These are phyloP conservation scores for Drosophila melanosoma DNA, from an alignment of 2,888 invertebrate species.

Conservation along the genomic window DNA sequence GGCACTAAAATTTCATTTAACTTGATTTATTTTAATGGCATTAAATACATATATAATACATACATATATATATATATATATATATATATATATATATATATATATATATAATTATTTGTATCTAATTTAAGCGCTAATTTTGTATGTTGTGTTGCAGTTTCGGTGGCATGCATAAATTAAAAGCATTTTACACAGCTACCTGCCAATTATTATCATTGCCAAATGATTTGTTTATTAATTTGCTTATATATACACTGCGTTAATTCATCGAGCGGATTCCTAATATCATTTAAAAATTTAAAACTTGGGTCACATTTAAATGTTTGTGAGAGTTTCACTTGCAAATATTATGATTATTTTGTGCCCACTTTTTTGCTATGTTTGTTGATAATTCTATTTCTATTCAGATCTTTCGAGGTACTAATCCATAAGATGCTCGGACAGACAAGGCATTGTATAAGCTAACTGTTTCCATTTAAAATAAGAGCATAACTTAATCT, in stretches of 20 bases:
- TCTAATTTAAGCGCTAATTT: conserved; percentile 67
- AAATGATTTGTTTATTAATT: conserved; percentile 64
- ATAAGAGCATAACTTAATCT: not conserved
- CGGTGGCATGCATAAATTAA: conserved; percentile 63
- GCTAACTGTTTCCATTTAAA: not conserved
- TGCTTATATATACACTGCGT: conserved; percentile 28
- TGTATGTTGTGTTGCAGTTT: conserved; percentile 44
- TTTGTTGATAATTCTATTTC: not conserved
- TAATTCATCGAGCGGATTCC: not conserved
- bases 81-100: conserved; percentile 1
- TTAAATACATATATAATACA: conserved; percentile 8
- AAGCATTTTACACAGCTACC: conserved; percentile 47
- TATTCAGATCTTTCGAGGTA: not conserved
- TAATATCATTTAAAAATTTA: not conserved
- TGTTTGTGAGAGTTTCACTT: not conserved
- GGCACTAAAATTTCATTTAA: conserved; percentile 33
- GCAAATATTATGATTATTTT: not conserved
- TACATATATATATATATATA: not conserved
- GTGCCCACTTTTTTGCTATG: not conserved
- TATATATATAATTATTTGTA: conserved; percentile 13
- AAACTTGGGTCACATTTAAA: conserved; percentile 3
- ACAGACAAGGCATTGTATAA: not conserved
- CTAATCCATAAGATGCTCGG: not conserved
- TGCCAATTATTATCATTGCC: conserved; percentile 59
- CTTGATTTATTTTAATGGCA: conserved; percentile 44